These are phyloP conservation scores for Nyctibius grandis DNA, from an alignment of 2,797 vertebrate genomes.

Conservation along the genomic window DNA sequence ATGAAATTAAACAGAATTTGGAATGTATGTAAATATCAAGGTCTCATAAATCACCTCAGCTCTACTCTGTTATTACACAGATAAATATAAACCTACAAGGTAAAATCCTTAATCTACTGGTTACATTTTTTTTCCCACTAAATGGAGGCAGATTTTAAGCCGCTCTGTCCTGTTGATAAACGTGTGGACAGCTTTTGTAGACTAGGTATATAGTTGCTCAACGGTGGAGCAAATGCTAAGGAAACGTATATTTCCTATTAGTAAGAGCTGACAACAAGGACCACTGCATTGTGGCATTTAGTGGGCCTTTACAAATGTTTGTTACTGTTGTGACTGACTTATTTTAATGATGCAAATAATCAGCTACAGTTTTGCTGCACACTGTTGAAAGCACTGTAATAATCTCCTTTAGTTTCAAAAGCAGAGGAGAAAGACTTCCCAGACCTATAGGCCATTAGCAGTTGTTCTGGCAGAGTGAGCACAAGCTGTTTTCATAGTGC, in stretches of 20 bases:
- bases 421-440: background rate
- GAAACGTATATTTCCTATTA: background rate
- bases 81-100: background rate
- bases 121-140: background rate
- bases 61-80: background rate
- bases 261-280: background rate
- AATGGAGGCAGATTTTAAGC: background rate
- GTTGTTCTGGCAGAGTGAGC: background rate
- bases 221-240: background rate
- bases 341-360: background rate
- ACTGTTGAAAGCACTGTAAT: background rate
- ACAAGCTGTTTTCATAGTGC: background rate
- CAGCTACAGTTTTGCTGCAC: background rate
- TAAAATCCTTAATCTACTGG: background rate
- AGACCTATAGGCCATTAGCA: background rate
- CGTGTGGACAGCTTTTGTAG: background rate
- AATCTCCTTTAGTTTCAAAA: background rate
- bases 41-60: background rate
- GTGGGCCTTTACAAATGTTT: background rate
- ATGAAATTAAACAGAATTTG: background rate
- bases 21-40: background rate
- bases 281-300: background rate
- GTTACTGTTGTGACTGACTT: background rate
- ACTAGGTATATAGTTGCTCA: background rate
- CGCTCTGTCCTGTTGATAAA: background rate